Evolutionary conservation across 2,888 invertebrate genomes (phyloP), one percentile per base, ranked within the genome.

Genomic region (Drosophila quinaria): DNA sequence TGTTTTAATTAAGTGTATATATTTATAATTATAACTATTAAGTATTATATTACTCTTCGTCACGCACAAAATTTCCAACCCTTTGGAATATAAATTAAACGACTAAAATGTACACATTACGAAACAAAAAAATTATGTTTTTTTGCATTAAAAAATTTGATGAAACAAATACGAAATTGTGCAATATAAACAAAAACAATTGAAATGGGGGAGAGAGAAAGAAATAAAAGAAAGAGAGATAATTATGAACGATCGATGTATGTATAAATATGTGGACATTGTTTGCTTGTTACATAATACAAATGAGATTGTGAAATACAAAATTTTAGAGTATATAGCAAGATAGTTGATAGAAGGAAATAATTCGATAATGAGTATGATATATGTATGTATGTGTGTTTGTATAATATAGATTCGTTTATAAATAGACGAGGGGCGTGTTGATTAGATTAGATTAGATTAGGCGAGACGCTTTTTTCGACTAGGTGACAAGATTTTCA

Each of bases 401-500:
- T 68, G 79, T 81, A 49, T 60, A 64, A 31, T 44, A 62, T 70
- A 50, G 51, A 46, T 55, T 52, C 52, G 54, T 49, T 49, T 51
- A 90, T 84, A 84, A 84, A 90, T 84, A 90, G 49, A 49, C 59
- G 56, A 47, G 47, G 29, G 54, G 35, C 8, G 13, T 10, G 15
- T n/a, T 17, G 13, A 22, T 22, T 3, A 22, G 22, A 22, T 22
- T 22, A 4, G 4, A 22, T 22, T 62, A 25, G 5, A 25, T 84
- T 85, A 91, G 74, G 92, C 87, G 74, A 92, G 73, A 65, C 92
- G 91, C 80, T 93, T 93, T 88, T 93, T 93, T 87, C 93, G 91
- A 89, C 94, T 94, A 55, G 95, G 95, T 9, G 94, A 93, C 44
- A 95, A 83, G 72, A 96, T 95, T 93, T 96, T 96, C 47, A 97